phyloP scores from a whole-genome alignment of 2,888 invertebrate genomes.

The Coelopa pilipes region DNA sequence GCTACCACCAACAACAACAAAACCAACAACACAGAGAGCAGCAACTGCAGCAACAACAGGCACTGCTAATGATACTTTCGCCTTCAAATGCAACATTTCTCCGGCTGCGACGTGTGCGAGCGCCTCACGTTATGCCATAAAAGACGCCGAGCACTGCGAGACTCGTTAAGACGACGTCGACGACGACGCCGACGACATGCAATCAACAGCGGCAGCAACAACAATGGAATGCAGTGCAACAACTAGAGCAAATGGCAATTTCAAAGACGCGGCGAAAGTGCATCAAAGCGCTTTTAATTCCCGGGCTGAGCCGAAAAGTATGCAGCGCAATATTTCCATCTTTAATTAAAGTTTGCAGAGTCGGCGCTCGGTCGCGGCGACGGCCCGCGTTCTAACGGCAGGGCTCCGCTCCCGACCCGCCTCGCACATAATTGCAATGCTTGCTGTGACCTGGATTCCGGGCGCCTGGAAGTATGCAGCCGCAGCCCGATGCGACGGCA shows the following conservation, averaged over 20 bases:
- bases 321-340: no score
- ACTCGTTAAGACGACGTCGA: conserved; percentile 10
- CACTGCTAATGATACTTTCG: conserved; percentile 34
- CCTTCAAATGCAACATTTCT: conserved; percentile 31
- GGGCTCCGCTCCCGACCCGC: no score
- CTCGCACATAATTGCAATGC: no score
- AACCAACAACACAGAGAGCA: neutral
- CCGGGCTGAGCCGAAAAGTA: no score
- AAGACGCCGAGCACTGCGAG: conserved; percentile 9
- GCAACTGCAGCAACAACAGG: conserved; percentile 24
- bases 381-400: no score
- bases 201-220: neutral
- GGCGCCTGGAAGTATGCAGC: no score
- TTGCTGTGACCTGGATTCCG: no score
- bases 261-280: neutral
- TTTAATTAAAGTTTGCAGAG: no score
- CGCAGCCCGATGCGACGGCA: no score
- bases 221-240: neutral
- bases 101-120: neutral
- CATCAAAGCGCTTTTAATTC: no score
- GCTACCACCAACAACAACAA: no score
- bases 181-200: conserved; percentile 10
- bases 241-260: neutral
- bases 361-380: no score
- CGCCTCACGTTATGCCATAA: conserved; percentile 24